These are phyloP conservation scores for Gorsachius goisagi DNA, from an alignment of 2,113 vertebrate genomes.

Conservation along the genomic window DNA sequence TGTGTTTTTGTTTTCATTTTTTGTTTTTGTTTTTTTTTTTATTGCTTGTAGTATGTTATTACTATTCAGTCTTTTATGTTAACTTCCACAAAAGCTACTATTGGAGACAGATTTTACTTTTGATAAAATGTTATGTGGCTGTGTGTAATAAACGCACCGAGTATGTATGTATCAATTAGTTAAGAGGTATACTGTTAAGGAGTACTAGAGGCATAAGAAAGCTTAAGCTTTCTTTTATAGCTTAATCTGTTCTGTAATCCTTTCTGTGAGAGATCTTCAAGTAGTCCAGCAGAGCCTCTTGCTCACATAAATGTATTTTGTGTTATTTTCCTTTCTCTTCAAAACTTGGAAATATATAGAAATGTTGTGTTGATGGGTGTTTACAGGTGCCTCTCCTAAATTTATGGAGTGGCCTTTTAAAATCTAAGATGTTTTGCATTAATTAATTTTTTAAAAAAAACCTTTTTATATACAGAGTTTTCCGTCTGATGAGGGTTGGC, in stretches of 20 bases:
- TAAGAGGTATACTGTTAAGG: neutral
- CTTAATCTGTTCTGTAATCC: neutral
- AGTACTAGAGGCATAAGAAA: neutral
- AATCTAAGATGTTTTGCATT: neutral
- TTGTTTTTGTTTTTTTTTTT: neutral
- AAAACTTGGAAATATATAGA: neutral
- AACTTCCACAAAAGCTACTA: neutral
- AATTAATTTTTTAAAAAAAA: neutral
- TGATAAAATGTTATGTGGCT: neutral
- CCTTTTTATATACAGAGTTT: conserved; percentile 83
- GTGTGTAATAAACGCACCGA: neutral
- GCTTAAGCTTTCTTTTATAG: neutral
- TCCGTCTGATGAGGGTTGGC: conserved; percentile 98
- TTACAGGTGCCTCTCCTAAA: neutral
- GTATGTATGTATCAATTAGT: neutral
- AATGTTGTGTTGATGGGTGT: neutral
- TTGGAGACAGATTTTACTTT: neutral
- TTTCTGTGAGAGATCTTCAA: neutral
- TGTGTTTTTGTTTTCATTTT: neutral
- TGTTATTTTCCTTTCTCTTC: neutral
- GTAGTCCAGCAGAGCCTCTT: neutral
- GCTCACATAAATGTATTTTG: neutral
- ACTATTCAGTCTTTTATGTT: neutral
- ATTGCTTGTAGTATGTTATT: neutral
- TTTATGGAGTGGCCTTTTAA: neutral